phyloP scores from a whole-genome alignment of 2,888 invertebrate genomes.

The Nephrotoma flavescens region DNA sequence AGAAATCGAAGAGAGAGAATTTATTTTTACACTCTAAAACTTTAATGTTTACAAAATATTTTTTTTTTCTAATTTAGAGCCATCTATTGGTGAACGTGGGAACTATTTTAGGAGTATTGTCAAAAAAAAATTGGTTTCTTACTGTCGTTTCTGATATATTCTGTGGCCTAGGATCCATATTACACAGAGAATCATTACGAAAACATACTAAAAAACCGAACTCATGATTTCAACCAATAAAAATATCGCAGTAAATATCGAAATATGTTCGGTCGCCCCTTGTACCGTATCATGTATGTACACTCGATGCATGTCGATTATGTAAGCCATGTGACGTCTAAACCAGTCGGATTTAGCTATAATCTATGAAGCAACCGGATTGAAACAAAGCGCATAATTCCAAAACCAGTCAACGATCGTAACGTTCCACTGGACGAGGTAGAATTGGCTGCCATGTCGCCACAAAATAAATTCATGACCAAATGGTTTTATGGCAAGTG shows the following conservation, averaged over 20 bases:
- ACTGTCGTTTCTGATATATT: no score
- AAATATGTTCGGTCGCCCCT: conserved; percentile 41
- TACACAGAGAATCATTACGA: conserved; percentile 29
- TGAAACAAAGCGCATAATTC: conserved; percentile 69
- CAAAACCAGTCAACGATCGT: conserved; percentile 40
- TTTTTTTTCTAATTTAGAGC: no score
- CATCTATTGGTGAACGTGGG: no score
- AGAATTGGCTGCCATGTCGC: conserved; percentile 39
- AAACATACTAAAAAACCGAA: conserved; percentile 23
- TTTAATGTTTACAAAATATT: no score
- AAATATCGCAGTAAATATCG: conserved; percentile 62
- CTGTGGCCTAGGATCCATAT: conserved; percentile 49
- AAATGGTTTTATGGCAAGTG: conserved; percentile 89
- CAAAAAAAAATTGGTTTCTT: no score
- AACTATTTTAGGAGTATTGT: no score
- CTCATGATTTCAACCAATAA: conserved; percentile 61
- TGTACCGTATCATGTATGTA: conserved; percentile 55
- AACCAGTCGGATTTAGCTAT: conserved; percentile 39
- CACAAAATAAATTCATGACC: conserved; percentile 57
- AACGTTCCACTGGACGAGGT: conserved; percentile 18
- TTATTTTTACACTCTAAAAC: no score
- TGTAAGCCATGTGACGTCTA: conserved; percentile 71
- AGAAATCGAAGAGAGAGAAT: no score
- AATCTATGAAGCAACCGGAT: conserved; percentile 58
- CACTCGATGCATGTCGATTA: conserved; percentile 50